Conservation (phyloP, 2,888 invertebrate genomes). For the Caenorhabditis sp. region DNA sequence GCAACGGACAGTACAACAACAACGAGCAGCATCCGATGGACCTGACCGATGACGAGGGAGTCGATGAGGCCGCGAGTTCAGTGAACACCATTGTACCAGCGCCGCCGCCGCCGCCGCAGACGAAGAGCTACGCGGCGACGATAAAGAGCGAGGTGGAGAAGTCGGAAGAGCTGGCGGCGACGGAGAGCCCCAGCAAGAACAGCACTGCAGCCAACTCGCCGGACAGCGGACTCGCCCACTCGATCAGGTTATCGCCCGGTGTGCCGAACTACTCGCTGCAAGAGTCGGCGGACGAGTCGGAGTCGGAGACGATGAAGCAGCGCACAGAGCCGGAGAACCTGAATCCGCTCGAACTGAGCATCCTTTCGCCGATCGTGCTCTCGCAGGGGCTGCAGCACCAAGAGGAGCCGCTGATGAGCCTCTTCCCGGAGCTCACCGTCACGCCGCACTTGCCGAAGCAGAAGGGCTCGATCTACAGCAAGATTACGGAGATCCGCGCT, state of each 20-base stretch:
- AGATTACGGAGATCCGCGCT: conserved; percentile 2
- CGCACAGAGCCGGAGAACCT: neutral
- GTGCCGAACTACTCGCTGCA: too few relatives aligned
- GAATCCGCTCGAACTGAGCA: conserved; percentile 29
- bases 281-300: too few relatives aligned
- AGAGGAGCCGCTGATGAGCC: too few relatives aligned
- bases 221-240: conserved; percentile 11
- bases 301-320: neutral
- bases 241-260: too few relatives aligned
- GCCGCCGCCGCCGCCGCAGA: conserved; percentile 47
- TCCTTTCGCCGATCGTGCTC: conserved; percentile 11
- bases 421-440: neutral
- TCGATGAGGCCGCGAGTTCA: neutral
- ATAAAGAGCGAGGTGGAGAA: conserved; percentile 12
- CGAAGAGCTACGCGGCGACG: conserved; percentile 48
- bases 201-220: conserved; percentile 10
- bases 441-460: conserved; percentile 20
- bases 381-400: too few relatives aligned
- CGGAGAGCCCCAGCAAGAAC: too few relatives aligned
- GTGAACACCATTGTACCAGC: conserved; percentile 30
- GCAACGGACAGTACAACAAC: conserved; percentile 8
- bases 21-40: conserved; percentile 18
- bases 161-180: too few relatives aligned
- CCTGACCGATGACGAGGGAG: conserved; percentile 19
- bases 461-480: neutral